Evolutionary conservation across 2,888 invertebrate species (phyloP), one percentile per base, ranked within the genome.

Genomic region (Alloplasta piceator): DNA sequence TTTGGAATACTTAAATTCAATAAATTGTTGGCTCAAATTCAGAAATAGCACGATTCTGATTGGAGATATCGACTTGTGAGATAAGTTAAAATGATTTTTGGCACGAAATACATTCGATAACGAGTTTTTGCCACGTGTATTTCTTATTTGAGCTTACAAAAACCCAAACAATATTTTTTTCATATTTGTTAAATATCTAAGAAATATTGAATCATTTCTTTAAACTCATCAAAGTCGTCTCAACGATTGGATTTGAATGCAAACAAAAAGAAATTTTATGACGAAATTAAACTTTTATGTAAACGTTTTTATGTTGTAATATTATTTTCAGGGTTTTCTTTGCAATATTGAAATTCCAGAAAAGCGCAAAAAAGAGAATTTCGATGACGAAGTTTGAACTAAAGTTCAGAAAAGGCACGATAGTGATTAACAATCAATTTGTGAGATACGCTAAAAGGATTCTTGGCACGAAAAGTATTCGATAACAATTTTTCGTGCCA

Each of bases 31-130:
- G 26, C 26, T 26, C 3, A 26, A 26, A 26, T 26, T 26, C 26
- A 26, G 26, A 26, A 26, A 26, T 70, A 71, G 71, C 64, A 63
- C 63, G 52, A 38, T 36, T 38, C 71, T 64, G 26, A 73, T 12
- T 10, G 39, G 9, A 38, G 43, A 55, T 52, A 61, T 61, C 41
- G 39, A 12, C 38, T 6, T 67, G 26, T 52, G 36, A 66, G 66
- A 46, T 58, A 66, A 66, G 48, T 26, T 50, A 6, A 9, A 41
- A 12, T 12, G 16, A 52, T 7, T 48, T 52, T 43, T 61, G 61
- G 68, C 75, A 61, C 68, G 39, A 14, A 52, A 55, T 52, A 14
- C 46, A 38, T 3, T 10, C 61, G 16, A n/a, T 61, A 26, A n/a
- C 12, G n/a, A 16, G 26, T 66, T 46, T 12, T 12, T 9, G 12